A percentile compares a stretch with the other conserved stretches of the same genome.
These are phyloP conservation scores for Varecia variegata DNA, from an alignment of 2,797 vertebrate genomes.

Conservation along the genomic window DNA sequence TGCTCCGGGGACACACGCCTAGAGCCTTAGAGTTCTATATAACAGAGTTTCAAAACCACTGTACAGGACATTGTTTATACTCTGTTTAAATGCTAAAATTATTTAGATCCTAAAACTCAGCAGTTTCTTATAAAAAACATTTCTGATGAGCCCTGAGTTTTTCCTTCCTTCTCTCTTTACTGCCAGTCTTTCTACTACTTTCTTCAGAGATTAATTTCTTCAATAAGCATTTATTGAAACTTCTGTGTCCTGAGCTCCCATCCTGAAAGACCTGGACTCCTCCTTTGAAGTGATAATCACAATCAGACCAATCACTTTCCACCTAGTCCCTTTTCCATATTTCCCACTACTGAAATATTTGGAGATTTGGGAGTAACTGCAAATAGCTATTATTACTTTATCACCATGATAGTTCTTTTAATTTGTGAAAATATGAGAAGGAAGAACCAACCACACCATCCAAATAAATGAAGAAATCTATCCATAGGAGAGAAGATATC, in stretches of 20 bases:
- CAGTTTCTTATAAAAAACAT: not conserved
- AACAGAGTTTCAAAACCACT: not conserved
- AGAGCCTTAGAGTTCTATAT: not conserved
- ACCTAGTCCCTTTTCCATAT: not conserved
- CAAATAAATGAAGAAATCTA: not conserved
- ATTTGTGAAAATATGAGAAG: not conserved
- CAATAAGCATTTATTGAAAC: not conserved
- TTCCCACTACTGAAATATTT: not conserved
- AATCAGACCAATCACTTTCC: not conserved
- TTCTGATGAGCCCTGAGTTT: not conserved
- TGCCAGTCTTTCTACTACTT: not conserved
- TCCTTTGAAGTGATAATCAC: not conserved
- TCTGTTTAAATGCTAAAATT: not conserved
- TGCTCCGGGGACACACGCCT: not conserved
- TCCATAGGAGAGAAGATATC: not conserved
- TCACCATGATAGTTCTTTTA: not conserved
- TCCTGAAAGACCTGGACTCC: not conserved
- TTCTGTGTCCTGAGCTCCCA: not conserved
- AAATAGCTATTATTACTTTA: not conserved
- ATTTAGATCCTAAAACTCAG: not conserved
- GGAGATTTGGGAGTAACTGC: not conserved
- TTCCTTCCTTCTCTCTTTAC: not conserved
- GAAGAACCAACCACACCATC: not conserved
- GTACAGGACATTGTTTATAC: not conserved
- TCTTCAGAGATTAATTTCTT: not conserved